Conservation (phyloP, 1,140 invertebrate genomes). For the Sminthurinus signatus region DNA sequence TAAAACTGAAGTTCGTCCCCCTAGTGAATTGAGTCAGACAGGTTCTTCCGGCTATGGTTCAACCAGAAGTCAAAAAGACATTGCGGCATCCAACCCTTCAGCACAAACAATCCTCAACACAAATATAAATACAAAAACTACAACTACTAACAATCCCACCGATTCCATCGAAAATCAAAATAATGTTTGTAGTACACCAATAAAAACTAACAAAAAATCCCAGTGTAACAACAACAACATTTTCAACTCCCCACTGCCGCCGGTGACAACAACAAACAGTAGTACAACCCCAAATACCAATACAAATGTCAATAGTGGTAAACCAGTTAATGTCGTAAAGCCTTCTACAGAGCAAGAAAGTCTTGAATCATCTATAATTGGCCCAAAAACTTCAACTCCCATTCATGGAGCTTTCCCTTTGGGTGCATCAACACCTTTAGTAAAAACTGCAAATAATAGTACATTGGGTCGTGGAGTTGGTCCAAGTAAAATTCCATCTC, state of each 20-base stretch:
- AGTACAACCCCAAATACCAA: no score
- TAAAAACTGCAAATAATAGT: conserved; percentile 4
- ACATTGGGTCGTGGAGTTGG: background rate
- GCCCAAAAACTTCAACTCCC: conserved; percentile 38
- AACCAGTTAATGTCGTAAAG: conserved; percentile 37
- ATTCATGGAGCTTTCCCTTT: conserved; percentile 15
- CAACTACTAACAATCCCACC: background rate
- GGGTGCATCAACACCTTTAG: background rate
- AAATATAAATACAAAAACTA: background rate
- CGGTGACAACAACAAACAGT: no score
- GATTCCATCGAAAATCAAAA: no score
- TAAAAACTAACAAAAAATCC: no score
- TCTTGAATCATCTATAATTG: background rate
- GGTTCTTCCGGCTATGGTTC: conserved; percentile 56
- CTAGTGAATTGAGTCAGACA: conserved; percentile 51
- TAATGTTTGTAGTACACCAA: no score
- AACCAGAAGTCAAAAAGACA: conserved; percentile 50
- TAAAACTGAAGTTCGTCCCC: conserved; percentile 44
- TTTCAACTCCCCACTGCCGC: no score
- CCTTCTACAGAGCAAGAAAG: conserved; percentile 24
- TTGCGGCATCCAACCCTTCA: conserved; percentile 13
- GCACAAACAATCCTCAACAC: background rate
- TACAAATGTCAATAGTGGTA: background rate
- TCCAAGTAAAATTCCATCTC: conserved; percentile 11
- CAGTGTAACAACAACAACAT: no score